phyloP scores from a whole-genome alignment of 2,888 invertebrate genomes.

The Macropis europaea region DNA sequence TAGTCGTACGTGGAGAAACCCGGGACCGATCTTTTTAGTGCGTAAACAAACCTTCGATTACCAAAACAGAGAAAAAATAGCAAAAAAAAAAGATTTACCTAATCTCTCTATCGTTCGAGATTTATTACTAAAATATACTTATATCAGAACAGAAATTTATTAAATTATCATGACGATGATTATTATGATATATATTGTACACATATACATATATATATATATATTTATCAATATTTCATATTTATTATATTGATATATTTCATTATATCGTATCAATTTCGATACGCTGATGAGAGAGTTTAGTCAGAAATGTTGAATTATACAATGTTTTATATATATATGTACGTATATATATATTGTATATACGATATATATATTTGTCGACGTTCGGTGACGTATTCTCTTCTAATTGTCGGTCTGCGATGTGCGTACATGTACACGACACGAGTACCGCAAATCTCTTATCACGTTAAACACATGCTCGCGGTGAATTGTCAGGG shows the following conservation, averaged over 20 bases:
- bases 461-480: slow-evolving; percentile 42
- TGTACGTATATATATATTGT: slow-evolving; percentile 9
- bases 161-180: slow-evolving; percentile 14
- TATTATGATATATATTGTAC: slow-evolving; percentile 43
- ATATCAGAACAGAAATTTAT: slow-evolving; percentile 52
- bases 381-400: slow-evolving; percentile 51
- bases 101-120: slow-evolving; percentile 56
- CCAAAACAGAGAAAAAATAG: slow-evolving; percentile 34
- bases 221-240: slow-evolving; percentile 63
- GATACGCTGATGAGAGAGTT: slow-evolving; percentile 59
- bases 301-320: slow-evolving; percentile 57
- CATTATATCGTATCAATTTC: slow-evolving; percentile 62
- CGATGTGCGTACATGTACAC: slow-evolving; percentile 29
- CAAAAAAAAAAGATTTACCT: slow-evolving; percentile 32
- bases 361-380: slow-evolving; percentile 37
- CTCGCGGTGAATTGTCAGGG: slow-evolving; percentile 36
- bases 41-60: slow-evolving; percentile 49
- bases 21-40: slow-evolving; percentile 56
- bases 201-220: slow-evolving; percentile 39
- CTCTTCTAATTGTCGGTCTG: slow-evolving; percentile 54
- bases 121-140: slow-evolving; percentile 58
- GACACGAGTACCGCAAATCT: slow-evolving; percentile 25
- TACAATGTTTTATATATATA: slow-evolving; percentile 58
- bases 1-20: slow-evolving; percentile 32
- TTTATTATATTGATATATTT: slow-evolving; percentile 68